A percentile compares a stretch with the other conserved stretches of the same genome.
phyloP scores from a whole-genome alignment of 1,140 invertebrate species.

The Eupeodes corollae region DNA sequence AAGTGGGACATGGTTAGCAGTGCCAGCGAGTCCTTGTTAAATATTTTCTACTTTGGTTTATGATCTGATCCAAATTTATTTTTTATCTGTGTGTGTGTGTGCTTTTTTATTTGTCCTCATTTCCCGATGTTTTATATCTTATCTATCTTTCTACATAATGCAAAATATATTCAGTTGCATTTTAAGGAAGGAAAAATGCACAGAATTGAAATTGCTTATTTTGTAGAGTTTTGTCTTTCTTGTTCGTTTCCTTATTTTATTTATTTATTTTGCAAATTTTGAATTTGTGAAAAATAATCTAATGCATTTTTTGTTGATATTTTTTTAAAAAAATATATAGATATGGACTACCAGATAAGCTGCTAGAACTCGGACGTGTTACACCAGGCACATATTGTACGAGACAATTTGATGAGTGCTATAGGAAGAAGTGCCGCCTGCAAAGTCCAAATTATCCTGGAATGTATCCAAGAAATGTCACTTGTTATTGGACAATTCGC shows the following conservation, averaged over 20 bases:
- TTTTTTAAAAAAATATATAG: constrained; percentile 14
- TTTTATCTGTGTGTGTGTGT: too few relatives aligned
- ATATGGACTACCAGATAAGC: constrained; percentile 57
- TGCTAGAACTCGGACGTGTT: constrained; percentile 62
- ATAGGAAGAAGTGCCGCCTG: constrained; percentile 65
- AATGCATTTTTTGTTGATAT: neutral
- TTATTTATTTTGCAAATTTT: neutral
- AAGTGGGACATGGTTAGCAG: constrained; percentile 11
- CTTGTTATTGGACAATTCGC: constrained; percentile 66
- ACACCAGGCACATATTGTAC: constrained; percentile 81
- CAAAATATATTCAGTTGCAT: too few relatives aligned
- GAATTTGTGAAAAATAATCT: neutral
- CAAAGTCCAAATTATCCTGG: constrained; percentile 87
- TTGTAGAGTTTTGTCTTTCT: neutral
- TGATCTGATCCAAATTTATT: too few relatives aligned
- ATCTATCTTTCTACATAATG: too few relatives aligned
- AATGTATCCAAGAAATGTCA: constrained; percentile 79
- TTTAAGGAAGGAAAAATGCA: too few relatives aligned
- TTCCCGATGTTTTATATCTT: too few relatives aligned
- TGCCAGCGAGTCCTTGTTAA: too few relatives aligned
- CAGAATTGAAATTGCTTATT: too few relatives aligned
- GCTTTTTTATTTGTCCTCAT: too few relatives aligned
- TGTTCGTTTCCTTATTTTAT: neutral
- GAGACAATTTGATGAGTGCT: constrained; percentile 76
- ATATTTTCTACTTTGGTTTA: too few relatives aligned